phyloP scores from a whole-genome alignment of 2,797 vertebrate species.

The Channallabes apus region DNA sequence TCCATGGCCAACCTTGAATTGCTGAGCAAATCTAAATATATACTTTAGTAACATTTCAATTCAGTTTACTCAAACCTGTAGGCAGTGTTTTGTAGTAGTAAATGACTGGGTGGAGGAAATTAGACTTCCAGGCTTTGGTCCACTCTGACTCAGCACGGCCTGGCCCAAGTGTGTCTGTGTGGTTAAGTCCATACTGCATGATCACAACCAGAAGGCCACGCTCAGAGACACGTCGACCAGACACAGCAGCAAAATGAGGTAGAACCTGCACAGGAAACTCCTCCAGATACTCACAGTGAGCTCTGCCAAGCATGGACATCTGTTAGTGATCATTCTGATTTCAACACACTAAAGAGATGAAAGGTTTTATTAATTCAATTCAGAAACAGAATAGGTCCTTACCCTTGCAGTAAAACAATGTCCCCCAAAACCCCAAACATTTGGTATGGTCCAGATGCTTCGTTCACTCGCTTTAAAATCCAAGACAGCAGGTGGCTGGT shows the following conservation, averaged over 20 bases:
- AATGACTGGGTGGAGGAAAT: slow-evolving; percentile 95
- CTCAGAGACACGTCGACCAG: slow-evolving; percentile 74
- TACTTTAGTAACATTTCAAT: background rate
- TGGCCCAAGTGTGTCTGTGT: slow-evolving; percentile 87
- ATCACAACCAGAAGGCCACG: slow-evolving; percentile 84
- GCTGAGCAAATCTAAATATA: background rate
- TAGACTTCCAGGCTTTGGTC: slow-evolving; percentile 89
- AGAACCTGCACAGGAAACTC: slow-evolving; percentile 88
- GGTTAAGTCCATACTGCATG: slow-evolving; percentile 93
- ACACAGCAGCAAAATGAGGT: slow-evolving; percentile 76
- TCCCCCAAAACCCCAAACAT: slow-evolving; percentile 93
- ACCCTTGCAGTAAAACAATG: slow-evolving; percentile 85
- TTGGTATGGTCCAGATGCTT: slow-evolving; percentile 94
- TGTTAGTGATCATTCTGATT: background rate
- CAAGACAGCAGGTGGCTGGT: slow-evolving; percentile 82
- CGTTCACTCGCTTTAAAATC: slow-evolving; percentile 86
- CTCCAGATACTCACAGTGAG: slow-evolving; percentile 86
- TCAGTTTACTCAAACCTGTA: slow-evolving; percentile 75
- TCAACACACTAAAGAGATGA: background rate
- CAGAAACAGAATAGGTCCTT: slow-evolving; percentile 56
- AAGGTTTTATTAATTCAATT: background rate
- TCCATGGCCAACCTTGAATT: background rate
- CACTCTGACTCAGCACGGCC: slow-evolving; percentile 87
- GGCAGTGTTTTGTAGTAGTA: slow-evolving; percentile 88
- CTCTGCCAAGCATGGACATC: slow-evolving; percentile 59